Base-by-base conservation (phyloP, 2,888 invertebrate species). In the Lycia hirtaria region DNA sequence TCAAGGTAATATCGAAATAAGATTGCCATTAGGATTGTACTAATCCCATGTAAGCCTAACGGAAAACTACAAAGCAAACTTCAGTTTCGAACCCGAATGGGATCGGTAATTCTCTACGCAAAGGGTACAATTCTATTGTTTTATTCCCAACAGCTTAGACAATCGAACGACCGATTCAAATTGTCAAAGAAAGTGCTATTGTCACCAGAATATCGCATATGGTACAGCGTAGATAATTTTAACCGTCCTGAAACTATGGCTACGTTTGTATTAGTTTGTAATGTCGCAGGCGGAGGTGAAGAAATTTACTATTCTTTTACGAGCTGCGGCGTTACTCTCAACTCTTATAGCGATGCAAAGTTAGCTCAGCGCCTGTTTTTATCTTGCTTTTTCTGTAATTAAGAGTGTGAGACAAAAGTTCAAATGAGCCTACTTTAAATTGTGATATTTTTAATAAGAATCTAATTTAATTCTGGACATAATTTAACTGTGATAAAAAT, bases 101-200 rank as follows among this genome's bases (percentile, higher is more conserved):
- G 14, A 14, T 14, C n/a, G n/a, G 17, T 53, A 22, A 53, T 53
- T 44, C 28, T 20, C 22, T 38, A 22, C 30, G 45, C 44, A 22
- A 43, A 26, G 33, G 52, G 20, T 35, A 53, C 38, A 53, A 53
- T 53, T 53, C 53, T 53, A 53, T 53, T 53, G 53, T 53, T 45
- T 28, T 35, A 44, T 35, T 44, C 20, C 15, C 22, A 30, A 28
- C 5, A 19, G 10, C 20, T 12, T 10, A 35, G 15, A 4, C 7
- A 5, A 15, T 32, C 38, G 30, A 38, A 53, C 37, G 45, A 53
- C 20, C 45, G 53, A 14, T 17, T 38, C 53, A 12, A 38, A 53
- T 53, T 45, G 45, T 45, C 45, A 45, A 45, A 53, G 43, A 35
- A 22, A 10, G 10, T 10, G 17, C 14, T 19, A 53, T 38, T 53